These are phyloP conservation scores for Hypomecis punctinalis DNA, from an alignment of 2,888 invertebrate genomes.

Conservation along the genomic window DNA sequence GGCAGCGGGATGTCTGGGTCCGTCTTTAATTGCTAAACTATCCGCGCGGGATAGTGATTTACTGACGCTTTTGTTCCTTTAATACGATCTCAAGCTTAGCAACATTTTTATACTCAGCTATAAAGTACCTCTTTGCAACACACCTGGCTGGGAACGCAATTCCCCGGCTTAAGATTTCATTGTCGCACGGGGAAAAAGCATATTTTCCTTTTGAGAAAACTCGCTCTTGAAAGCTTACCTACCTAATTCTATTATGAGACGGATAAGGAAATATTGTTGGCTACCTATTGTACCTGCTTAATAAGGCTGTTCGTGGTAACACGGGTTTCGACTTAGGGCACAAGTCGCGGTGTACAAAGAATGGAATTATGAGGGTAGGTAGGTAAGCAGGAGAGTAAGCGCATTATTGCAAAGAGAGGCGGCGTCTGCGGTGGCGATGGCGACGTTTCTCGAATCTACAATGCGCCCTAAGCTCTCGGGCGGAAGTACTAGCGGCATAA, in stretches of 20 bases:
- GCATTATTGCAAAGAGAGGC: conserved; percentile 77
- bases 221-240: conserved; percentile 50
- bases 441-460: conserved; percentile 76
- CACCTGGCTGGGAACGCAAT: conserved; percentile 34
- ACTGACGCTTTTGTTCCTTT: conserved; percentile 53
- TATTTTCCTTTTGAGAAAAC: conserved; percentile 49
- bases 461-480: conserved; percentile 72
- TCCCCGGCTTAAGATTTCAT: conserved; percentile 33
- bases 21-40: conserved; percentile 76
- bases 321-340: conserved; percentile 77
- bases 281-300: conserved; percentile 59
- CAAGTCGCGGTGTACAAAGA: conserved; percentile 70
- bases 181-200: conserved; percentile 37
- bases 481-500: conserved; percentile 71
- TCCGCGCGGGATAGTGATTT: conserved; percentile 64
- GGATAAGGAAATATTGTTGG: conserved; percentile 59
- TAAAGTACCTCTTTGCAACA: conserved; percentile 24
- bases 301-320: conserved; percentile 66
- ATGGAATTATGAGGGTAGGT: conserved; percentile 75
- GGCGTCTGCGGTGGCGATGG: conserved; percentile 53
- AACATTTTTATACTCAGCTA: conserved; percentile 20
- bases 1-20: conserved; percentile 70
- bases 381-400: conserved; percentile 70
- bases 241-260: conserved; percentile 54
- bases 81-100: conserved; percentile 43